Base-by-base conservation (phyloP, 2,797 vertebrate genomes). In the Tapera naevia region DNA sequence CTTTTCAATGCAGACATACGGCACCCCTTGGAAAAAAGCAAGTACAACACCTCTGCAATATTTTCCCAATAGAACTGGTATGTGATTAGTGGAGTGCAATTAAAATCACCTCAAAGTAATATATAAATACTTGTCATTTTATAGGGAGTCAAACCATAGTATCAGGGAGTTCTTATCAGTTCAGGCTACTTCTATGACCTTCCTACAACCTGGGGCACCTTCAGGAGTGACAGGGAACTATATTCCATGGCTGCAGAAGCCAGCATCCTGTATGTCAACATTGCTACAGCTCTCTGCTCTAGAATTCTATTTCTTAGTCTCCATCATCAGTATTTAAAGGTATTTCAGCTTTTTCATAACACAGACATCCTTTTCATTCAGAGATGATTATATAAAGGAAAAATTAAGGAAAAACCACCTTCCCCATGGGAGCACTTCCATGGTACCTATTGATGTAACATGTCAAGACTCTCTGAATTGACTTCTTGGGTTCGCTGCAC, bases 381-480 rank as follows among this genome's bases (percentile, higher is more conserved):
- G 53, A 57, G 45, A 43, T 66, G 67, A 51, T 93, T 69, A 84
- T 71, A 86, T 66, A 81, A 91, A 84, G 86, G 78, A 4, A 0
- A 80, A 86, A 37, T 25, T 64, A 46, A 70, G 64, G 62, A 25
- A 80, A 91, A 95, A 66, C 66, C 84, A 60, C 83, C 25, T 76
- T 94, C 64, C 94, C 80, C 67, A 25, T 0, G 41, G 86, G 95
- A 96, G 64, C 64, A 67, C 35, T 95, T 96, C 48, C 86, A 90
- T 18, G 11, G 74, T 58, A 43, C 50, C 25, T 85, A 86, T 93
- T 94, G 93, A 94, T 80, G 86, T 92, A 94, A 95, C 41, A 48
- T 74, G 92, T 95, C 91, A 95, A 91, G 94, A 78, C 72, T 89
- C 84, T 91, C 75, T 89, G 87, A 96, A 96, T 71, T 83, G 86